Evolutionary conservation across 2,888 invertebrate species (phyloP), one percentile per base, ranked within the genome.

Genomic region (Branchipolynoe longqiensis): DNA sequence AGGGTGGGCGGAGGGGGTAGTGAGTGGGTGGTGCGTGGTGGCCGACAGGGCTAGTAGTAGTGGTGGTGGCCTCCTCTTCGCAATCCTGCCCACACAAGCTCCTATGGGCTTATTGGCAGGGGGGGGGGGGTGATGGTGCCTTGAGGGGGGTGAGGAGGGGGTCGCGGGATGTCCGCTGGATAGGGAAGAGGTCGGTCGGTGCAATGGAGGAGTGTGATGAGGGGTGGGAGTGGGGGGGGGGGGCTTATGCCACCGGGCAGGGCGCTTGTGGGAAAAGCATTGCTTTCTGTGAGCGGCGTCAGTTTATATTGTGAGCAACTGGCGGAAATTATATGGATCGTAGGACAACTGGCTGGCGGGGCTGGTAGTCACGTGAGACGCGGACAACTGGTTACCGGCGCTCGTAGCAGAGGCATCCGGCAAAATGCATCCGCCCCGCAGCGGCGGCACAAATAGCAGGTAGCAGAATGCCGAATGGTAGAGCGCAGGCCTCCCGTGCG

Each of bases 401-500:
- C 28, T 62, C 62, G 62, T 1, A n/a, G 62, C 31, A 62, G 62
- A 59, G 25, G 62, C 62, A 25, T 1, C 56, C 25, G 12, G 62
- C 62, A n/a, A n/a, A n/a, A n/a, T 28, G 62, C 25, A 56, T n/a
- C 56, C 28, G 31, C 62, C 28, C 62, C 3, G 62, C 28, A 62
- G 31, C 62, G 1, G 28, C 28, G 62, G 28, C 31, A 25, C 3
- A 31, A 31, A 1, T 62, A 8, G 28, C 62, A 28, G 62, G 31
- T 62, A 28, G 25, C 62, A 62, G 62, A 28, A 62, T 31, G 62
- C 31, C 62, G n/a, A n/a, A n/a, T n/a, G n/a, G n/a, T n/a, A n/a
- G n/a, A n/a, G n/a, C n/a, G n/a, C n/a, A n/a, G n/a, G n/a, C n/a
- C n/a, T n/a, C 62, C 62, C 62, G 25, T 62, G 62, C 28, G 62